phyloP scores from a whole-genome alignment of 1,140 invertebrate species.

The Neodiprion pinetum region DNA sequence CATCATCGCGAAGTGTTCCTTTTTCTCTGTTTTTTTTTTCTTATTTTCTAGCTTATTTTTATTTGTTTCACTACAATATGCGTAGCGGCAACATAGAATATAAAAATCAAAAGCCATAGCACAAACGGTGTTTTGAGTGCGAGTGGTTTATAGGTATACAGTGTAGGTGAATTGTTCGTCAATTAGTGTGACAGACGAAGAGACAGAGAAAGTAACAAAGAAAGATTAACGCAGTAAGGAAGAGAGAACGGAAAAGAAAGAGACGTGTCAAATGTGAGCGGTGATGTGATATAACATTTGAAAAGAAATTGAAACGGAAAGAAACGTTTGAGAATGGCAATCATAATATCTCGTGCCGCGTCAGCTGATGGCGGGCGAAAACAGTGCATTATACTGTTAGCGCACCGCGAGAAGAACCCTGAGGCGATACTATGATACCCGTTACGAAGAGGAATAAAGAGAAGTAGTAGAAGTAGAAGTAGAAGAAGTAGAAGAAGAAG shows the following conservation, averaged over 20 bases:
- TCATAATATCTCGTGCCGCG: conserved; percentile 13
- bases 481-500: neutral
- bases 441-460: neutral
- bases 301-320: conserved; percentile 19
- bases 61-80: too few species aligned
- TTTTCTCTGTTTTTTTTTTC: too few species aligned
- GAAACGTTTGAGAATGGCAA: conserved; percentile 8
- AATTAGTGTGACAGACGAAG: conserved; percentile 15
- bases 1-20: too few species aligned
- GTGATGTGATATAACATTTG: conserved; percentile 20
- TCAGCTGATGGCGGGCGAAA: conserved; percentile 1
- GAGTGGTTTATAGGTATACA: neutral
- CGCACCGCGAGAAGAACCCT: conserved; percentile 40
- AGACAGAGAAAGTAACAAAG: conserved; percentile 26
- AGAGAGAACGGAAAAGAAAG: too few species aligned
- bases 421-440: conserved; percentile 16
- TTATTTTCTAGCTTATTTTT: too few species aligned
- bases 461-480: neutral
- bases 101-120: conserved; percentile 33
- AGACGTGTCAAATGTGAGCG: neutral
- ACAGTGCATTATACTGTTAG: conserved; percentile 36
- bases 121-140: neutral
- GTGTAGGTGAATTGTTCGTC: neutral
- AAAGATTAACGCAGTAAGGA: neutral
- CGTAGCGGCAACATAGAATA: conserved; percentile 32